phyloP scores from a whole-genome alignment of 2,888 invertebrate genomes.

The Diploptera punctata region DNA sequence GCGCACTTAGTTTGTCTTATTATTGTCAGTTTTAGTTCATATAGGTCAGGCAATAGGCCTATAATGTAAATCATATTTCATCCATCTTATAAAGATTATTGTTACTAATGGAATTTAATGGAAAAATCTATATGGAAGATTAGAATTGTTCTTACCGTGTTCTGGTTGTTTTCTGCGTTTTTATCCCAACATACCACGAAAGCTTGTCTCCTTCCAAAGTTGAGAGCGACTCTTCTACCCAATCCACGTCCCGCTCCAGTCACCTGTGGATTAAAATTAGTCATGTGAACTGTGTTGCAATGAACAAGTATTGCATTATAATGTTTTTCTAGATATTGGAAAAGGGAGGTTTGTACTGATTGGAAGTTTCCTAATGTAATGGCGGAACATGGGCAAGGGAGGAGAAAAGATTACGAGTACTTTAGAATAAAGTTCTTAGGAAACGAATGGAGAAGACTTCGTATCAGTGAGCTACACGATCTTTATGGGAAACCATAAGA shows the following conservation, averaged over 20 bases:
- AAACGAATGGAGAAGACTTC: neutral
- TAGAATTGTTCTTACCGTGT: too few species aligned
- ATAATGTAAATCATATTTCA: too few species aligned
- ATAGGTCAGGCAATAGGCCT: too few species aligned
- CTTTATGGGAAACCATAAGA: too few species aligned
- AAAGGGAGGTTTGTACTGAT: too few species aligned
- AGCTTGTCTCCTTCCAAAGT: conserved; percentile 52
- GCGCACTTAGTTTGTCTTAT: too few species aligned
- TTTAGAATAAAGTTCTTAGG: neutral
- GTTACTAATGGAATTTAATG: too few species aligned
- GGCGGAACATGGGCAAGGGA: neutral
- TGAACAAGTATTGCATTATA: neutral
- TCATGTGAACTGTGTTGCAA: neutral
- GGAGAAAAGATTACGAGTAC: neutral
- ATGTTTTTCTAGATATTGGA: too few species aligned
- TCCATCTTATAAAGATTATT: too few species aligned
- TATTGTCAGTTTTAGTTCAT: too few species aligned
- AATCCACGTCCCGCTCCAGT: conserved; percentile 55
- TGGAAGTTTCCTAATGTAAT: neutral
- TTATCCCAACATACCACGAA: conserved; percentile 51
- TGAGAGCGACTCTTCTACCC: conserved; percentile 51
- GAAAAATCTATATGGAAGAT: too few species aligned
- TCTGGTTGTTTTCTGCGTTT: conserved; percentile 47
- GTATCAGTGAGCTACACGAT: too few species aligned
- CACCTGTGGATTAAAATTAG: conserved; percentile 46